A percentile compares a stretch with the other conserved stretches of the same genome.
Conservation (phyloP, 1,140 invertebrate genomes). For the Drosophila lini region DNA sequence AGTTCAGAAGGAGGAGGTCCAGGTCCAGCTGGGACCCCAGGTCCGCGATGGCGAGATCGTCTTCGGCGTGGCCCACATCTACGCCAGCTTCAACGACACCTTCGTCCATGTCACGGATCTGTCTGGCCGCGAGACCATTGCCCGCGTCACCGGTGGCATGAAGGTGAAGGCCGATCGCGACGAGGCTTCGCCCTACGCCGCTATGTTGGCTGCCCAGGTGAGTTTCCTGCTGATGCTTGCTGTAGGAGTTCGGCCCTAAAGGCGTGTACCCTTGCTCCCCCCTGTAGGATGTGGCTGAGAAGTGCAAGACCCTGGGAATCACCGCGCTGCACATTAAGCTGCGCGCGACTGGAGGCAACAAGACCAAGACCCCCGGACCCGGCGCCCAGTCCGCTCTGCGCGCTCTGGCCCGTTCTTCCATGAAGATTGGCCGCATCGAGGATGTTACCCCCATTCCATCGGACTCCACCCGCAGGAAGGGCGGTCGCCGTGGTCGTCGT, state of each 20-base stretch:
- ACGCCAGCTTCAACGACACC: constrained; percentile 99
- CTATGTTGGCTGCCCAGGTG: constrained; percentile 99
- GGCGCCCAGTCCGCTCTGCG: constrained; percentile 99
- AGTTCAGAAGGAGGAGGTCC: constrained; percentile 97
- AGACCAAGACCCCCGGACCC: constrained; percentile 98
- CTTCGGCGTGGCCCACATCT: constrained; percentile 99
- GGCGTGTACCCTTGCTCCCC: constrained; percentile 9
- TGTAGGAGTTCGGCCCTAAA: not conserved
- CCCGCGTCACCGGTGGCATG: constrained; percentile 99
- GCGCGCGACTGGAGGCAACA: constrained; percentile 99
- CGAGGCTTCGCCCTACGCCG: constrained; percentile 99
- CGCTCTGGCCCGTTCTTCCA: constrained; percentile 98
- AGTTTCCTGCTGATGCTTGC: not conserved
- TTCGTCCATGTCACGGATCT: constrained; percentile 99
- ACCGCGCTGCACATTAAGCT: constrained; percentile 99
- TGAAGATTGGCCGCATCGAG: constrained; percentile 99
- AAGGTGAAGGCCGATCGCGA: constrained; percentile 99
- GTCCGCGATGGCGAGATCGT: constrained; percentile 98
- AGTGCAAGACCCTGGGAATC: constrained; percentile 98
- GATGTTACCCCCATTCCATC: constrained; percentile 99
- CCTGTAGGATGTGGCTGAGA: constrained; percentile 98
- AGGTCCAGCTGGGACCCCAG: constrained; percentile 98
- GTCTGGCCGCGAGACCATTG: constrained; percentile 99
- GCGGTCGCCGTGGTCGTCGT: constrained; percentile 99
- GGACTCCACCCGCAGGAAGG: constrained; percentile 99